Conservation (phyloP, 2,888 invertebrate species). For the Eustalomyia histrio region DNA sequence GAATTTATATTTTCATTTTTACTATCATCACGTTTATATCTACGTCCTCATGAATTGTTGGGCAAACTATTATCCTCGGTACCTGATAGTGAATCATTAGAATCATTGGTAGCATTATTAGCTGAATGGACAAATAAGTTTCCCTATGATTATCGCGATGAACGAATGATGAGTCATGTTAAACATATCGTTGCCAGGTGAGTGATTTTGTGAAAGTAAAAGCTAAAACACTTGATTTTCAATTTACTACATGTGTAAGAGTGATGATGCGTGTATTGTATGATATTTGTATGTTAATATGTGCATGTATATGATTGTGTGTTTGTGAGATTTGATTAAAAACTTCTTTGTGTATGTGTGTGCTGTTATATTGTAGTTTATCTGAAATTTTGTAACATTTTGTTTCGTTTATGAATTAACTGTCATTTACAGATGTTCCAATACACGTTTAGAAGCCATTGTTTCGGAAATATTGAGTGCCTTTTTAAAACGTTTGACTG, state of each 20-base stretch:
- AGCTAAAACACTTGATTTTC: not conserved
- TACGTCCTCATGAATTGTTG: constrained; percentile 79
- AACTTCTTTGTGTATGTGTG: constrained; percentile 6
- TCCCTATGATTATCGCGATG: constrained; percentile 80
- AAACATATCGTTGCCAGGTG: constrained; percentile 80
- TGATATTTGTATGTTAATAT: not conserved
- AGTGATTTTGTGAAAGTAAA: constrained; percentile 51
- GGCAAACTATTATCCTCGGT: constrained; percentile 77
- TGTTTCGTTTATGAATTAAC: constrained; percentile 24
- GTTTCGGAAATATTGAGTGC: constrained; percentile 80
- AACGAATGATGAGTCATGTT: constrained; percentile 80
- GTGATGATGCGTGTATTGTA: not conserved
- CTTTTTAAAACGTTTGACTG: constrained; percentile 80
- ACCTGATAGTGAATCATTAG: constrained; percentile 78
- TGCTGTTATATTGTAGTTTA: not conserved
- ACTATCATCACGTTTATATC: constrained; percentile 79
- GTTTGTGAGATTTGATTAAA: not conserved
- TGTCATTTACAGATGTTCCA: constrained; percentile 75
- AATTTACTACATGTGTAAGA: not conserved
- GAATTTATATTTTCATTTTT: constrained; percentile 80
- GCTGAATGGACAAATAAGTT: constrained; percentile 79
- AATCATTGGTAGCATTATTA: constrained; percentile 77
- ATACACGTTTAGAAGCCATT: constrained; percentile 78
- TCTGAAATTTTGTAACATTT: constrained; percentile 9
- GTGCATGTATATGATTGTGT: not conserved